phyloP scores from a whole-genome alignment of 2,113 vertebrate genomes.

The Anthoscopus minutus region DNA sequence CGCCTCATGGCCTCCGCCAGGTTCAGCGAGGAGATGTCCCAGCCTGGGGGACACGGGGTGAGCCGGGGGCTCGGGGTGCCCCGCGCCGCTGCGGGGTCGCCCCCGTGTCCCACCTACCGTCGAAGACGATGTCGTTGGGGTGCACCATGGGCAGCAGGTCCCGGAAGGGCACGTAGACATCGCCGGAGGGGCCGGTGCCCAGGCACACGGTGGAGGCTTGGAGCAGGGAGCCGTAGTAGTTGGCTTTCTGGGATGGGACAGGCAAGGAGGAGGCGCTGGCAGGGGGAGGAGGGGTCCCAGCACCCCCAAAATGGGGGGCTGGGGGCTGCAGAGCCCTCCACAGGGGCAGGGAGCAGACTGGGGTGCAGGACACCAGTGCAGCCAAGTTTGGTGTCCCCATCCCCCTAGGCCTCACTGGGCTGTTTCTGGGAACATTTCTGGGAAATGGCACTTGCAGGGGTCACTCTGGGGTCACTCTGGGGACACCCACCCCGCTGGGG shows the following conservation, averaged over 20 bases:
- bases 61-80: not conserved
- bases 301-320: fast-evolving
- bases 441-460: not conserved
- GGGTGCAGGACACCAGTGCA: not conserved
- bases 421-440: no score
- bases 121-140: constrained; percentile 88
- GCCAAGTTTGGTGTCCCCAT: not conserved
- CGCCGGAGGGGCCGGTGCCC: constrained; percentile 77
- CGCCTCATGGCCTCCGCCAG: constrained; percentile 86
- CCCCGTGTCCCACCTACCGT: constrained; percentile 71
- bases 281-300: not conserved
- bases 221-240: constrained; percentile 91
- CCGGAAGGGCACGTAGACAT: constrained; percentile 83
- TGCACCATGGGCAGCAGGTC: constrained; percentile 91
- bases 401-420: not conserved
- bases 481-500: not conserved
- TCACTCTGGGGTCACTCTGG: not conserved
- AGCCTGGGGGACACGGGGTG: constrained; percentile 68
- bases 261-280: fast-evolving
- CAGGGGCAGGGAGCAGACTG: not conserved
- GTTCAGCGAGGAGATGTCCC: constrained; percentile 94
- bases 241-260: constrained; percentile 76
- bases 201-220: constrained; percentile 88
- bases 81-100: fast-evolving
- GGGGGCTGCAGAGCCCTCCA: fast-evolving